phyloP scores from a whole-genome alignment of 2,797 vertebrate genomes.

The Enteromius treurensis region DNA sequence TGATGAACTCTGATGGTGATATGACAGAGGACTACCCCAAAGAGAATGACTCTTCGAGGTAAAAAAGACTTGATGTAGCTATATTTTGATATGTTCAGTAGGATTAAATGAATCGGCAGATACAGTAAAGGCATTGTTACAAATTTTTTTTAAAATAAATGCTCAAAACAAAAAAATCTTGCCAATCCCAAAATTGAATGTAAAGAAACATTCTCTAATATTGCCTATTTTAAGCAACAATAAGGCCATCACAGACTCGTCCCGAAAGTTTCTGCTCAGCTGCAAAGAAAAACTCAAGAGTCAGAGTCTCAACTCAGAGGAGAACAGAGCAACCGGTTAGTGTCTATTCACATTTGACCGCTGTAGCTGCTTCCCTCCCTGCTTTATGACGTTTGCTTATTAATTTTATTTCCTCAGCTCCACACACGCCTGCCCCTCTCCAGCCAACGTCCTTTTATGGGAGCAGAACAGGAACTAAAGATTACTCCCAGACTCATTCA shows the following conservation, averaged over 20 bases:
- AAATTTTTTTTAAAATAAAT: not conserved
- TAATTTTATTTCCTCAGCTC: constrained; percentile 70
- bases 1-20: constrained; percentile 84
- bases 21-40: constrained; percentile 96
- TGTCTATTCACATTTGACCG: not conserved
- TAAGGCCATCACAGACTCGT: constrained; percentile 87
- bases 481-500: constrained; percentile 84
- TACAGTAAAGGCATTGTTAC: not conserved
- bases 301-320: constrained; percentile 78
- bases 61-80: not conserved
- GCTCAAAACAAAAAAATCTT: not conserved
- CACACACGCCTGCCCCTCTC: constrained; percentile 83
- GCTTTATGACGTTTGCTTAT: no score
- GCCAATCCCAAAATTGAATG: not conserved
- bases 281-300: constrained; percentile 92
- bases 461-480: constrained; percentile 86
- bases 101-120: not conserved
- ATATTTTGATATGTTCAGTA: not conserved
- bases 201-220: not conserved
- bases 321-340: constrained; percentile 87
- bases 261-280: constrained; percentile 88
- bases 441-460: constrained; percentile 93
- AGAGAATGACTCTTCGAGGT: constrained; percentile 98
- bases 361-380: not conserved
- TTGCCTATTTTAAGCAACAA: constrained; percentile 85